Percentiles rank a stretch among this genome's conserved stretches.
Evolutionary conservation across 1,140 invertebrate species (phyloP).

Genomic region (Ceratina japonica): DNA sequence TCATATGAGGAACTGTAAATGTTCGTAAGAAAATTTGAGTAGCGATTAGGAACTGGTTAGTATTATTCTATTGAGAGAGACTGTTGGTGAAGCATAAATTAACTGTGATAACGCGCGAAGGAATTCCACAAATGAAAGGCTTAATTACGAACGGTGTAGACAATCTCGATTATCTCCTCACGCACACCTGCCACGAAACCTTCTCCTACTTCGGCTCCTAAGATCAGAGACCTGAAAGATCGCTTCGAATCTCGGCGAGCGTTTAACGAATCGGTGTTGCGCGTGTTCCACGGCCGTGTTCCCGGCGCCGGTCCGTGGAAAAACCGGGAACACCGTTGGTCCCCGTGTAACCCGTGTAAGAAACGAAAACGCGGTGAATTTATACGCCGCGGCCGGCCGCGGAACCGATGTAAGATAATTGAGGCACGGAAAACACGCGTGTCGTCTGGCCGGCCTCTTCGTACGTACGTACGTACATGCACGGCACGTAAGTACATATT

Average conservation of each 20-base stretch:
- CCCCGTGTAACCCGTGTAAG: background rate
- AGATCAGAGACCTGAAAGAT: background rate
- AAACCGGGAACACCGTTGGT: slow-evolving; percentile 4
- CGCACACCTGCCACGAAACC: background rate
- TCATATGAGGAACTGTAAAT: no score
- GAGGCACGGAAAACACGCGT: slow-evolving; percentile 30
- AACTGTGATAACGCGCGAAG: no score
- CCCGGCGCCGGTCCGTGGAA: slow-evolving; percentile 13
- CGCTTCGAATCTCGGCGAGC: background rate
- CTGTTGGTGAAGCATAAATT: no score
- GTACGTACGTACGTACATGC: no score
- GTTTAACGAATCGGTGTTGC: slow-evolving; percentile 4
- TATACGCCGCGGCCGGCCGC: background rate
- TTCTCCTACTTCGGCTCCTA: no score
- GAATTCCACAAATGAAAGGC: no score
- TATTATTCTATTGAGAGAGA: background rate
- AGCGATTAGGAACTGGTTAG: background rate
- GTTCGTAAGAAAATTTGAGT: background rate
- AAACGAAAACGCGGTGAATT: slow-evolving; percentile 32
- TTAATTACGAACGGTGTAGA: no score
- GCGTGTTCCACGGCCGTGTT: slow-evolving; percentile 7
- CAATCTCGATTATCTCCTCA: no score
- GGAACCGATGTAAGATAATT: slow-evolving; percentile 40
- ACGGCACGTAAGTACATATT: no score
- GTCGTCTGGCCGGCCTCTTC: slow-evolving; percentile 1